Percentiles rank a stretch among this genome's conserved stretches.
These are phyloP conservation scores for Anhinga rufa DNA, from an alignment of 2,113 vertebrate genomes.

Conservation along the genomic window DNA sequence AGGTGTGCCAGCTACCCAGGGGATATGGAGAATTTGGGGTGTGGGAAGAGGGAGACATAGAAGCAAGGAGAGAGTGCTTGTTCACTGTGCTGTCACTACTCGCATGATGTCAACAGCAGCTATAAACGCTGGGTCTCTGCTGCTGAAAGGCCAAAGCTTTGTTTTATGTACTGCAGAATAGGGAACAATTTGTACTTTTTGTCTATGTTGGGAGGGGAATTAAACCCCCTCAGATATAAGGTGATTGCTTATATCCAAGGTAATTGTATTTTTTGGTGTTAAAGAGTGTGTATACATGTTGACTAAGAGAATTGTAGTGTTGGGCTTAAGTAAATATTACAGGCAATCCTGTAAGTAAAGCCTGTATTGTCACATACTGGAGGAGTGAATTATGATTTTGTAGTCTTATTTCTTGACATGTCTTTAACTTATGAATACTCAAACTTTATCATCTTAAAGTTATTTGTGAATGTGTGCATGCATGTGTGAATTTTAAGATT, in stretches of 20 bases:
- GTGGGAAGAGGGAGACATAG: background rate
- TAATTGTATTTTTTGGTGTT: background rate
- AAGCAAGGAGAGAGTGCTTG: background rate
- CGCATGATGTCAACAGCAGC: rapidly evolving
- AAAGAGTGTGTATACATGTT: background rate
- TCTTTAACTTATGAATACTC: background rate
- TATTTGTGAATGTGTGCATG: background rate
- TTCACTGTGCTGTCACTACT: background rate
- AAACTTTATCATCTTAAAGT: background rate
- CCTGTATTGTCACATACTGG: background rate
- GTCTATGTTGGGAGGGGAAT: background rate
- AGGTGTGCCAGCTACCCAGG: background rate
- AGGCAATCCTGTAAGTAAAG: background rate
- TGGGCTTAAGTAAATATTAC: background rate
- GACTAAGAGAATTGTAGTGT: background rate
- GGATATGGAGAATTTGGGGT: background rate
- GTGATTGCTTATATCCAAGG: background rate
- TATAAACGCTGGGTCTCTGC: background rate
- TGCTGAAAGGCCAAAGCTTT: background rate
- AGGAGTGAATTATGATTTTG: background rate
- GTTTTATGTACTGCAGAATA: background rate
- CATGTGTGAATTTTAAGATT: background rate
- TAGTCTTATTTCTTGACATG: background rate
- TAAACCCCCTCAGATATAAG: background rate
- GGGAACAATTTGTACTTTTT: background rate